Evolutionary conservation across 2,113 vertebrate genomes (phyloP).

Genomic region (Ammodramus savannarum): DNA sequence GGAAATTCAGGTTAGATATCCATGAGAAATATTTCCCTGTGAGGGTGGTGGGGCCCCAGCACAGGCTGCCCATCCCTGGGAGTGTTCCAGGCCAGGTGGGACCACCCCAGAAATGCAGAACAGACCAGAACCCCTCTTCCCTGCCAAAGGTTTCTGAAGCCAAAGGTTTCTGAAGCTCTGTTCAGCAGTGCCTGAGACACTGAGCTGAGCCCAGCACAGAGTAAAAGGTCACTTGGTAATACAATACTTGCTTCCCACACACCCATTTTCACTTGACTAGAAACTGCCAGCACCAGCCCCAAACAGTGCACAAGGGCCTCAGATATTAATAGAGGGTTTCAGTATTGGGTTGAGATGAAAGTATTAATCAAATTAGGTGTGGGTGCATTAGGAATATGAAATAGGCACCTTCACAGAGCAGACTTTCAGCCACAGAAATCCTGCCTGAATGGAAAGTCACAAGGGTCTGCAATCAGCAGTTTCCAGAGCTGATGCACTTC

Average conservation of each 20-base stretch:
- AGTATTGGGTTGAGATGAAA: background rate
- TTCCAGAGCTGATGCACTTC: background rate
- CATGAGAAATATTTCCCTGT: background rate
- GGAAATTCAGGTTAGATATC: background rate
- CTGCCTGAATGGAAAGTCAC: background rate
- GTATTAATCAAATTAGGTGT: background rate
- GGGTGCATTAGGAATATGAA: background rate
- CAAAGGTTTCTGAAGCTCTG: background rate
- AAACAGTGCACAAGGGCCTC: background rate
- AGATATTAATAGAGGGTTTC: background rate
- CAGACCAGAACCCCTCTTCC: background rate
- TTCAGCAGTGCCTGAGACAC: background rate
- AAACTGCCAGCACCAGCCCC: constrained; percentile 3
- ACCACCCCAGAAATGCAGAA: background rate
- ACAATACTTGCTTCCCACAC: background rate
- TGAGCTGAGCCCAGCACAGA: background rate
- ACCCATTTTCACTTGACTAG: background rate
- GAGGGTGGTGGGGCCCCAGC: background rate
- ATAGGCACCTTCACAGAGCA: background rate
- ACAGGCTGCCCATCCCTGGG: background rate
- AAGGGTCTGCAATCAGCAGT: background rate
- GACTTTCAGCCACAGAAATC: background rate
- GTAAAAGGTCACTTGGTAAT: constrained; percentile 5
- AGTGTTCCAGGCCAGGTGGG: background rate
- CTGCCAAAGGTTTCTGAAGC: background rate